Evolutionary conservation across 2,888 invertebrate species (phyloP).

Genomic region (Listrodromus nycthemerus): DNA sequence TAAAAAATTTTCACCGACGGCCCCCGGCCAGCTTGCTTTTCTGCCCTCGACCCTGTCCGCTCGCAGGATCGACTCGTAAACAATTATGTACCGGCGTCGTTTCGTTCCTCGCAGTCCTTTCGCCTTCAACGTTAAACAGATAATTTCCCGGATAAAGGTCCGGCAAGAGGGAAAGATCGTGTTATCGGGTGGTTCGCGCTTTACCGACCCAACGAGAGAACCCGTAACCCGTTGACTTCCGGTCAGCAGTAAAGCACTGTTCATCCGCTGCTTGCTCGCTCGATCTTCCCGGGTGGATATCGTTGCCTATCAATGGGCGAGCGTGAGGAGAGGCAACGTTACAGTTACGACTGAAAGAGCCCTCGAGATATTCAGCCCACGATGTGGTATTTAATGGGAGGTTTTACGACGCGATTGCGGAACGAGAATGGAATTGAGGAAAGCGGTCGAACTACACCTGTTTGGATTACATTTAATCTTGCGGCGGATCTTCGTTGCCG

Average conservation of each 20-base stretch:
- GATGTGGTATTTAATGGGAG: constrained; percentile 59
- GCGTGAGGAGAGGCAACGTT: background rate
- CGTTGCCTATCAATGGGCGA: constrained; percentile 21
- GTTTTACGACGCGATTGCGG: constrained; percentile 28
- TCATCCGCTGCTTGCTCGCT: background rate
- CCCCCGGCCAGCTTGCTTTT: constrained; percentile 18
- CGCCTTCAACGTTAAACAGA: constrained; percentile 2
- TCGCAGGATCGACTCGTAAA: constrained; percentile 24
- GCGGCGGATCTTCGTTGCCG: too few species aligned
- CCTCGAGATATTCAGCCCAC: constrained; percentile 61
- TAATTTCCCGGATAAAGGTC: constrained; percentile 27
- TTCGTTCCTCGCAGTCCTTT: background rate
- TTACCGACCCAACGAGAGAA: constrained; percentile 3
- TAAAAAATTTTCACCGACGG: constrained; percentile 44
- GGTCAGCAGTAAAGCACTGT: constrained; percentile 6
- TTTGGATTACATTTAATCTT: background rate
- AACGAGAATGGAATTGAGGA: background rate
- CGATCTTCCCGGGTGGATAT: background rate
- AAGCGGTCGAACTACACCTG: constrained; percentile 38
- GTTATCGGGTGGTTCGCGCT: constrained; percentile 12
- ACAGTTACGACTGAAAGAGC: constrained; percentile 23
- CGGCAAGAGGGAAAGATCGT: background rate
- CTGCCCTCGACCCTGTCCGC: constrained; percentile 42
- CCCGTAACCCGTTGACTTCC: constrained; percentile 8
- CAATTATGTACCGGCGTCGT: constrained; percentile 26